Percentiles rank a stretch among this genome's conserved stretches.
These are phyloP conservation scores for Trichonephila clavipes DNA, from an alignment of 1,140 invertebrate genomes.

Conservation along the genomic window DNA sequence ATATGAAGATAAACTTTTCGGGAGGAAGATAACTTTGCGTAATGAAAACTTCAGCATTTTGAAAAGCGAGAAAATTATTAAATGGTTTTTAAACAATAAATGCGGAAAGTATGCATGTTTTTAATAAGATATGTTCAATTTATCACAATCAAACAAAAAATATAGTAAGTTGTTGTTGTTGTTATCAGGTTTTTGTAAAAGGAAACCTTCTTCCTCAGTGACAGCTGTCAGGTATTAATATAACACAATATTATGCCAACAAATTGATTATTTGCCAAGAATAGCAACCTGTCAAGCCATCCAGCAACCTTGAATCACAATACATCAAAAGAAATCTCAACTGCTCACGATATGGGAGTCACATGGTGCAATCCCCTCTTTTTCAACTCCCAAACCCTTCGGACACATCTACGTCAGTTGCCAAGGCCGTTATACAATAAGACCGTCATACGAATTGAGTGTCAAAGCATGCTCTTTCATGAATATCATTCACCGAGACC, in stretches of 20 bases:
- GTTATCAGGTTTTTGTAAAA: not conserved
- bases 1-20: no score
- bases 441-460: not conserved
- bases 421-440: not conserved
- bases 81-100: not conserved
- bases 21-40: no score
- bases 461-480: not conserved
- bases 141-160: not conserved
- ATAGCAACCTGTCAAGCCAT: conserved; percentile 26
- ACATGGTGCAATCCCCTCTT: not conserved
- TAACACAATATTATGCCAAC: conserved; percentile 35
- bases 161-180: not conserved
- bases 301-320: conserved; percentile 1
- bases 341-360: conserved; percentile 9
- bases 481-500: conserved; percentile 4
- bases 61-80: not conserved
- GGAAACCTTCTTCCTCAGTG: not conserved
- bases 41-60: no score
- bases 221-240: conserved; percentile 34
- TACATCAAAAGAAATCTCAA: conserved; percentile 7
- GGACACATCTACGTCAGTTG: conserved; percentile 13
- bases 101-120: conserved; percentile 3
- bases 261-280: conserved; percentile 38
- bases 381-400: conserved; percentile 7
- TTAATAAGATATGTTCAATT: conserved; percentile 5